Conservation (phyloP, 2,113 vertebrate genomes). For the Rattus rattus region DNA sequence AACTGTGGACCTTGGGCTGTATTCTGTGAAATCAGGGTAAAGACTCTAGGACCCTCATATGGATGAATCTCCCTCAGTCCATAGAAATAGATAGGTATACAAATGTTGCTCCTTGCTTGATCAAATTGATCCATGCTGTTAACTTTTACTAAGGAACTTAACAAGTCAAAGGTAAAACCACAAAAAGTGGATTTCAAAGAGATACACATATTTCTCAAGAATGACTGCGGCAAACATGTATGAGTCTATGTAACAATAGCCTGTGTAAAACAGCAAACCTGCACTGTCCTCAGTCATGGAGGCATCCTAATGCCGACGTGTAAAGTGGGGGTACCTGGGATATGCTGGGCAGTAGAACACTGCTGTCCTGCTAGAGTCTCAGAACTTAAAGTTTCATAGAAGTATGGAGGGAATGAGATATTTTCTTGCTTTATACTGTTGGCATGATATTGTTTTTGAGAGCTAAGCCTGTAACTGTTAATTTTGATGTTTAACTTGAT, state of each 20-base stretch:
- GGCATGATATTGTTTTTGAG: not conserved
- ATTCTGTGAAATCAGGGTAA: not conserved
- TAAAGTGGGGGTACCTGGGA: not conserved
- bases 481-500: not conserved
- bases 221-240: not conserved
- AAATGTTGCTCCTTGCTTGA: not conserved
- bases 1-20: not conserved
- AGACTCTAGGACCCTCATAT: constrained; percentile 13
- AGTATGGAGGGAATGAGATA: not conserved
- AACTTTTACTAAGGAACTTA: constrained; percentile 28
- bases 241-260: not conserved
- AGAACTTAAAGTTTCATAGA: not conserved
- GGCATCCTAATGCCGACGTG: not conserved
- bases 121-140: not conserved
- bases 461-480: not conserved
- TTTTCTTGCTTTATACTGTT: not conserved
- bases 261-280: not conserved
- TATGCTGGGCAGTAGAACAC: not conserved
- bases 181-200: not conserved
- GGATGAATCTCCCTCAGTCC: not conserved
- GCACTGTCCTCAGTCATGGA: not conserved
- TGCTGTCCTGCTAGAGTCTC: not conserved
- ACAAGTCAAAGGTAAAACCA: not conserved
- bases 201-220: not conserved
- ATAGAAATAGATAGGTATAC: not conserved